A percentile compares a stretch with the other conserved stretches of the same genome.
Conservation (phyloP, 2,888 invertebrate genomes). For the Rapana venosa region DNA sequence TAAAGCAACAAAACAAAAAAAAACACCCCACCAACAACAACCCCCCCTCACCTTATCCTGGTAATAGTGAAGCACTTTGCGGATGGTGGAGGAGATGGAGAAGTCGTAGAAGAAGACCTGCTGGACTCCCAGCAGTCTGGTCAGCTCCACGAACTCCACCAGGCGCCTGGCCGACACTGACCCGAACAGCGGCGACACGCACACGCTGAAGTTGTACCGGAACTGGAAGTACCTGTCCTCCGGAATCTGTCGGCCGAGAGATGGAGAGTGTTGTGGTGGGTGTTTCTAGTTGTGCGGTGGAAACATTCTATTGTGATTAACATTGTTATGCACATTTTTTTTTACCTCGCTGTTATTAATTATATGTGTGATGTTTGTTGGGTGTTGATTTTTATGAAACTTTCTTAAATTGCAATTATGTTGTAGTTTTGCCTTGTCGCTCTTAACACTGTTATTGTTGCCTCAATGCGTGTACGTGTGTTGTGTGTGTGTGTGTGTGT, state of each 20-base stretch:
- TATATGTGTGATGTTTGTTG: no score
- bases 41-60: constrained; percentile 41
- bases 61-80: constrained; percentile 62
- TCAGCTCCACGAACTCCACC: constrained; percentile 72
- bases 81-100: constrained; percentile 53
- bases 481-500: no score
- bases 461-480: no score
- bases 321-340: no score
- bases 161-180: constrained; percentile 58
- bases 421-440: no score
- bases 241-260: background rate
- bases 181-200: constrained; percentile 74
- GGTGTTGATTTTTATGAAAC: no score
- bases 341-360: no score
- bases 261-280: background rate
- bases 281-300: no score
- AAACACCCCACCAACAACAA: background rate
- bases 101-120: constrained; percentile 72
- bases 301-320: no score
- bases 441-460: no score
- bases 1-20: background rate
- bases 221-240: background rate
- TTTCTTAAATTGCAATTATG: no score
- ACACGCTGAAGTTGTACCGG: constrained; percentile 62
- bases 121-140: constrained; percentile 67